Evolutionary conservation across 1,140 invertebrate genomes (phyloP).

Genomic region (Leucophenga varia): DNA sequence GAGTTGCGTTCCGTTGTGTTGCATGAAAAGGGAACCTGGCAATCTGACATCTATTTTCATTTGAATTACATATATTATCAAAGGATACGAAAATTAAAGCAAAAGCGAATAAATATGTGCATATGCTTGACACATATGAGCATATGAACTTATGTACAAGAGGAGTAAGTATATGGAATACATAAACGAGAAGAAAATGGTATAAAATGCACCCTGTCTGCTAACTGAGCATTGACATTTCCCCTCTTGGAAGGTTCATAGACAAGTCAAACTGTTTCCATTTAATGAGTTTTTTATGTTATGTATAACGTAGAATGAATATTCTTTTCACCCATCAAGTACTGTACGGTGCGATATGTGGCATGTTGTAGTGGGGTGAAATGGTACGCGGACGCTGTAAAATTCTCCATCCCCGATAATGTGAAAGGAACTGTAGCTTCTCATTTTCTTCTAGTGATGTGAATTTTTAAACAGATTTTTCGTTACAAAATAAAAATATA

Average conservation of each 20-base stretch:
- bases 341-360: no score
- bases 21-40: conserved; percentile 10
- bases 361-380: conserved; percentile 11
- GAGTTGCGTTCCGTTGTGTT: no score
- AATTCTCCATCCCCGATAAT: conserved; percentile 27
- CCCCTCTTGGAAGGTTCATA: conserved; percentile 32
- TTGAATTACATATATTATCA: conserved; percentile 16
- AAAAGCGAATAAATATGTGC: conserved; percentile 15
- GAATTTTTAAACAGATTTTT: conserved; percentile 17
- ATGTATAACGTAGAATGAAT: conserved; percentile 23
- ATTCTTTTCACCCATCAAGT: conserved; percentile 32
- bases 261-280: conserved; percentile 36
- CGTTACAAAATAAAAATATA: no score
- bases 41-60: conserved; percentile 23
- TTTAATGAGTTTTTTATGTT: conserved; percentile 48
- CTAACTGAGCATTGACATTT: conserved; percentile 39
- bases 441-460: conserved; percentile 7
- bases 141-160: conserved; percentile 3
- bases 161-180: no score
- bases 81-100: conserved; percentile 21
- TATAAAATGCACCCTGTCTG: conserved; percentile 47
- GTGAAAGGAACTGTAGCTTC: no score
- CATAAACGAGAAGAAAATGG: conserved; percentile 15
- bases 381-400: conserved; percentile 13
- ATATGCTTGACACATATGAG: conserved; percentile 6